Base-by-base conservation (phyloP, 1,140 invertebrate genomes). In the Cryptotermes secundus region DNA sequence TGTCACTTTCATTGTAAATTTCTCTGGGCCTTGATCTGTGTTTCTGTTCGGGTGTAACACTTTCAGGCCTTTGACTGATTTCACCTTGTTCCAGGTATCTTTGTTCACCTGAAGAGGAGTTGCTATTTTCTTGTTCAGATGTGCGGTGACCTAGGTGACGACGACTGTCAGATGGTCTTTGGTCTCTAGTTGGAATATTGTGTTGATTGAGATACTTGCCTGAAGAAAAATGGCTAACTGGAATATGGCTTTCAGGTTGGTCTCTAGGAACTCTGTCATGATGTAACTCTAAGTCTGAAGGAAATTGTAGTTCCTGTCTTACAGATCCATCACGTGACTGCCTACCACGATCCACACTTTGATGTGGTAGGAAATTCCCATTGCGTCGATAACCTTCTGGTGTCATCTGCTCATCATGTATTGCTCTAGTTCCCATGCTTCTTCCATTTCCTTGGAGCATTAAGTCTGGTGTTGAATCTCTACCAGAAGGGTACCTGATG, bases 81-180 rank as follows among this genome's bases (percentile, higher is more conserved):
- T 72, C 59, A 31, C 59, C 16, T 16, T 72, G 59, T 31, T 72
- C 59, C n/a, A 72, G 14, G n/a, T 72, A 72, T 72, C 59, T 72
- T n/a, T 72, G 59, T 9, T 72, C 59, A 10, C 59, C 59, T 72
- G 59, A 72, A 31, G 59, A 72, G 7, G 59, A n/a, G 59, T 72
- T 72, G 59, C 59, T 72, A 16, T 72, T 72, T 72, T 72, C 59
- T n/a, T 72, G 59, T 31, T 72, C 59, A 72, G 59, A 72, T 10
- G 59, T 72, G 59, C 59, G 59, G n/a, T 72, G 59, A 72, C 14
- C 59, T 31, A n/a, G 26, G 16, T 10, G 6, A n/a, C 1, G 59
- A 31, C 26, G 26, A 31, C n/a, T 31, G n/a, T 72, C 59, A 72
- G 59, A 72, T 72, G n/a, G 59, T 72, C 59, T 72, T 72, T 31